Evolutionary conservation across 2,113 vertebrate species (phyloP).

Genomic region (Rhagologus leucostigma): DNA sequence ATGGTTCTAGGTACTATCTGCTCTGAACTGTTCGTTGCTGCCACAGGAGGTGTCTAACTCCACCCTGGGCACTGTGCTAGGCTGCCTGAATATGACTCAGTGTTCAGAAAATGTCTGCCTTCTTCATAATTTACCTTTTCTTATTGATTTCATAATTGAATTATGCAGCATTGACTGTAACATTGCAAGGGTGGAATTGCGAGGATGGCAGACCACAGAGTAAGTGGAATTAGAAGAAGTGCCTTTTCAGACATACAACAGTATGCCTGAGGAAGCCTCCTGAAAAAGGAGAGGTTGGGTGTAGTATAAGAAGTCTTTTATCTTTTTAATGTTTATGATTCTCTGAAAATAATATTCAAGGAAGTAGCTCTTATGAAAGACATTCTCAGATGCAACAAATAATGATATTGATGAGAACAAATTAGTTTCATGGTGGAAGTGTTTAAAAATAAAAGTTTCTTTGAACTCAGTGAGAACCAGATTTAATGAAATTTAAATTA

Average conservation of each 20-base stretch:
- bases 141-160: neutral
- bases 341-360: constrained; percentile 9
- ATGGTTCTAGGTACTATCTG: neutral
- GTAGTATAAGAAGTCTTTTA: neutral
- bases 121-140: neutral
- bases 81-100: neutral
- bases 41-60: neutral
- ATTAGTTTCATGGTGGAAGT: constrained; percentile 5
- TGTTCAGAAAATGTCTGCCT: neutral
- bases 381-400: constrained; percentile 4
- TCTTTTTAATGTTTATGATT: constrained; percentile 26
- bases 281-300: neutral
- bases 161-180: neutral
- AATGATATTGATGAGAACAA: constrained; percentile 42
- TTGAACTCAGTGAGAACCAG: constrained; percentile 38
- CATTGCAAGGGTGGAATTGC: neutral
- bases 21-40: neutral
- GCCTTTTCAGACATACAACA: neutral
- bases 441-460: constrained; percentile 52
- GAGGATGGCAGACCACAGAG: neutral
- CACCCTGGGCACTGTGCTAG: neutral
- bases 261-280: neutral
- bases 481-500: constrained; percentile 55
- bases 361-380: neutral
- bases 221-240: neutral